These are phyloP conservation scores for Aeoliscus strigatus DNA, from an alignment of 2,797 vertebrate genomes.

Conservation along the genomic window DNA sequence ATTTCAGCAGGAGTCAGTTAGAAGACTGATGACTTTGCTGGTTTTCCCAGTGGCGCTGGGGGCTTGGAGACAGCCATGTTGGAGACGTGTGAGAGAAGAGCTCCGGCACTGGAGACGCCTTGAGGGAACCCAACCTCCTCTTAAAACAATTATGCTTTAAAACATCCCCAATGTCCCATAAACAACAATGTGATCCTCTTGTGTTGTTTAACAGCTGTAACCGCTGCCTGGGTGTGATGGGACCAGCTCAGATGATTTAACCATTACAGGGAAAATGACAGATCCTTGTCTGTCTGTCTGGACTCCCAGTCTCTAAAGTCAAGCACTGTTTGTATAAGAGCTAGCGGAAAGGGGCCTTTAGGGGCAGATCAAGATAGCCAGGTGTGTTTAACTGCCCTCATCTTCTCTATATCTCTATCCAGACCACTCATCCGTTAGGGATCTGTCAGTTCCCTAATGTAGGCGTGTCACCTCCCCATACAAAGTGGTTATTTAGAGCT, in stretches of 20 bases:
- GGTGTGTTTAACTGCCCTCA: constrained; percentile 69
- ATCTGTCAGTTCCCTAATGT: constrained; percentile 60
- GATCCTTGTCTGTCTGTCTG: constrained; percentile 38
- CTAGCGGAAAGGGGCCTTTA: constrained; percentile 21
- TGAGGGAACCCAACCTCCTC: constrained; percentile 42
- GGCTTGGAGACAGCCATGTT: constrained; percentile 23
- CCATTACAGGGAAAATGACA: constrained; percentile 23
- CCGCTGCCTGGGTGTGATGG: constrained; percentile 14
- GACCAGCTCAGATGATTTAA: constrained; percentile 31
- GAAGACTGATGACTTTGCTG: constrained; percentile 35
- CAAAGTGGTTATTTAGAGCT: constrained; percentile 67
- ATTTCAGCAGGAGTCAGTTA: constrained; percentile 21
- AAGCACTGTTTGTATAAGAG: constrained; percentile 37
- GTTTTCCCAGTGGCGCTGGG: constrained; percentile 27
- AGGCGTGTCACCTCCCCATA: constrained; percentile 50
- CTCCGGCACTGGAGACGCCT: constrained; percentile 13
- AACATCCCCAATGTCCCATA: constrained; percentile 39
- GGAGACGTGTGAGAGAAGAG: constrained; percentile 52
- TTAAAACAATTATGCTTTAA: constrained; percentile 58
- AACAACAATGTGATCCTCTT: constrained; percentile 60
- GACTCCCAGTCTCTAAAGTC: constrained; percentile 28
- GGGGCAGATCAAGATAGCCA: constrained; percentile 59
- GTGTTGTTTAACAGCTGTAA: constrained; percentile 49
- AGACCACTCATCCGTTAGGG: constrained; percentile 48
- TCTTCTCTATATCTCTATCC: constrained; percentile 37